Evolutionary conservation across 2,888 invertebrate species (phyloP).

Genomic region (Bhutanitis thaidina): DNA sequence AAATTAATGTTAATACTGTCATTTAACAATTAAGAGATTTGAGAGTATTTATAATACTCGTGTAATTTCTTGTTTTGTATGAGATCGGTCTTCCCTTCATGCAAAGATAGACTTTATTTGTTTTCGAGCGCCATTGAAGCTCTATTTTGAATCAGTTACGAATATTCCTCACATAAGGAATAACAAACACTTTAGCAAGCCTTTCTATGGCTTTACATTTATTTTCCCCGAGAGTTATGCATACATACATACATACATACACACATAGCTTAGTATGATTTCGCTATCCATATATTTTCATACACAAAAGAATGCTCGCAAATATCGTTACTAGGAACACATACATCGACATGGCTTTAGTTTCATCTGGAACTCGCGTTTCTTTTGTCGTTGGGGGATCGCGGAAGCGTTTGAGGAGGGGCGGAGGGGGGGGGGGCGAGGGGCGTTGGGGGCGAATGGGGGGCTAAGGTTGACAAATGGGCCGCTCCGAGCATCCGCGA

Average conservation of each 20-base stretch:
- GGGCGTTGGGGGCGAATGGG: slow-evolving; percentile 31
- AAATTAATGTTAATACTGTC: no score
- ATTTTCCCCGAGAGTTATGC: not conserved
- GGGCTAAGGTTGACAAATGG: slow-evolving; percentile 78
- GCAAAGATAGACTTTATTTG: no score
- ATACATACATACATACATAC: not conserved
- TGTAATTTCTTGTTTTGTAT: no score
- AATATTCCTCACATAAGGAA: no score
- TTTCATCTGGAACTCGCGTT: slow-evolving; percentile 62
- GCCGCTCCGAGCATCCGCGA: slow-evolving; percentile 79
- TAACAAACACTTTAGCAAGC: no score
- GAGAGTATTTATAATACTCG: no score
- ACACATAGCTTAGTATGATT: slow-evolving; percentile 4
- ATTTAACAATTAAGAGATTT: no score
- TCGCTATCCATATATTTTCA: slow-evolving; percentile 3
- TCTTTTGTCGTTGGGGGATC: slow-evolving; percentile 54
- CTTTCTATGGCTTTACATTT: not conserved
- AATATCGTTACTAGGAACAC: slow-evolving; percentile 34
- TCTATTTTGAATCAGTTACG: no score
- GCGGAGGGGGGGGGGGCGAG: slow-evolving; percentile 29
- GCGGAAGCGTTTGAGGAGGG: slow-evolving; percentile 27
- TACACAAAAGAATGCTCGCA: slow-evolving; percentile 21
- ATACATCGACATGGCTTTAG: slow-evolving; percentile 65
- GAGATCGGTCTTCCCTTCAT: no score
- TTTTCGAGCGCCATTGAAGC: no score